These are phyloP conservation scores for Boulengeromyrus knoepffleri DNA, from an alignment of 2,113 vertebrate species.

Conservation along the genomic window DNA sequence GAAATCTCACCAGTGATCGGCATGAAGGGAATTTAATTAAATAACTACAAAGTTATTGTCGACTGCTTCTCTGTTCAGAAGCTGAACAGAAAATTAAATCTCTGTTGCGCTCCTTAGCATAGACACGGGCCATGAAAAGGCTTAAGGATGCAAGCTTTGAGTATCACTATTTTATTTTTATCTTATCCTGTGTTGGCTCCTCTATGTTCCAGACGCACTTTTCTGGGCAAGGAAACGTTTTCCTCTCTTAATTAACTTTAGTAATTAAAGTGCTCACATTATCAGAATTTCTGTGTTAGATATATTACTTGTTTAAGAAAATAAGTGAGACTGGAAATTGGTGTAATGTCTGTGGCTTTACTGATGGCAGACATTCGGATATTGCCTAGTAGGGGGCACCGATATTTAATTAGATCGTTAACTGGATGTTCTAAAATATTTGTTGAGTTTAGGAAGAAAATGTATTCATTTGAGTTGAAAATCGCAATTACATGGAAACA, in stretches of 20 bases:
- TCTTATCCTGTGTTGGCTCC: neutral
- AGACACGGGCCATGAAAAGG: neutral
- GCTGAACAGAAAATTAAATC: neutral
- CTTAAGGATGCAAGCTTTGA: neutral
- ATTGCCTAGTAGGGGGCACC: neutral
- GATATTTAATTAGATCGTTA: neutral
- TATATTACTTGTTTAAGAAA: neutral
- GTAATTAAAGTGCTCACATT: neutral
- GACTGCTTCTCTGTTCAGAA: neutral
- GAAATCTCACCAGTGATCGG: neutral
- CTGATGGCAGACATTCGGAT: neutral
- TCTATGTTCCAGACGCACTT: neutral
- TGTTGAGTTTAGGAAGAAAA: neutral
- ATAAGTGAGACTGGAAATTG: neutral
- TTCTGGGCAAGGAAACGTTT: neutral
- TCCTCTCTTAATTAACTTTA: neutral
- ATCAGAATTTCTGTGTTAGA: neutral
- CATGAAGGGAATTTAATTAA: neutral
- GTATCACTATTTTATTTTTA: neutral
- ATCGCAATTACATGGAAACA: neutral
- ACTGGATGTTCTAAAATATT: neutral
- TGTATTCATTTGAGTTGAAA: neutral
- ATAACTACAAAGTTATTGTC: neutral
- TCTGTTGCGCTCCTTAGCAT: neutral
- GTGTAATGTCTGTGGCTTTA: neutral